Percentiles rank a stretch among this genome's conserved stretches.
Conservation (phyloP, 1,140 invertebrate species). For the Euschistus heros region DNA sequence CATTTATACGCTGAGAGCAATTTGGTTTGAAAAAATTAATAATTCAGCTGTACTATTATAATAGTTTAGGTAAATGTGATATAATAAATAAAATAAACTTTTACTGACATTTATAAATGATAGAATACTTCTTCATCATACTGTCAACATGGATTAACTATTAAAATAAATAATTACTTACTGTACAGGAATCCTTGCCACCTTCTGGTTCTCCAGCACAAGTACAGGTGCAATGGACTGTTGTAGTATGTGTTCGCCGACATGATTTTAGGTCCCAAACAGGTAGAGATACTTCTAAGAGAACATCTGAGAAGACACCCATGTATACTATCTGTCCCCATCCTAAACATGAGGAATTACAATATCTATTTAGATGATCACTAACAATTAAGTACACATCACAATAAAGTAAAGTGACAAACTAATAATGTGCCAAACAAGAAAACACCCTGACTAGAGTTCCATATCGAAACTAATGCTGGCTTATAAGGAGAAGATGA, state of each 20-base stretch:
- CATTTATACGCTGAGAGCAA: too few species aligned
- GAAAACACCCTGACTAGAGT: too few species aligned
- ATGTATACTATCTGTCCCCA: conserved; percentile 56
- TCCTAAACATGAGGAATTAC: conserved; percentile 39
- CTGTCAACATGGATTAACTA: neutral
- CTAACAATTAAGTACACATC: too few species aligned
- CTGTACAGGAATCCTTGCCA: conserved; percentile 69
- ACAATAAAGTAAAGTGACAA: too few species aligned
- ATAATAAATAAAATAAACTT: too few species aligned
- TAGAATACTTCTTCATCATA: neutral
- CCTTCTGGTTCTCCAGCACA: conserved; percentile 62
- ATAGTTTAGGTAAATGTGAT: too few species aligned
- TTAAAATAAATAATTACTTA: conserved; percentile 32
- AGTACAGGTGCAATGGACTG: conserved; percentile 49
- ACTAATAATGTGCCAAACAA: too few species aligned
- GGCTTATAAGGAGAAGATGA: too few species aligned
- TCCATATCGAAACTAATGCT: too few species aligned
- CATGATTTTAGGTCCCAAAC: conserved; percentile 67
- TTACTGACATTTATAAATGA: too few species aligned
- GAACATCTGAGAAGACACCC: conserved; percentile 51
- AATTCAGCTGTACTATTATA: too few species aligned
- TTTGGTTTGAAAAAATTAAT: too few species aligned
- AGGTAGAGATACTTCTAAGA: conserved; percentile 67
- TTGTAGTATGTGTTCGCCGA: conserved; percentile 46
- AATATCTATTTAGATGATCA: neutral